Evolutionary conservation across 2,113 vertebrate genomes (phyloP), one percentile per base, ranked within the genome.

Genomic region (Oncorhynchus tshawytscha): DNA sequence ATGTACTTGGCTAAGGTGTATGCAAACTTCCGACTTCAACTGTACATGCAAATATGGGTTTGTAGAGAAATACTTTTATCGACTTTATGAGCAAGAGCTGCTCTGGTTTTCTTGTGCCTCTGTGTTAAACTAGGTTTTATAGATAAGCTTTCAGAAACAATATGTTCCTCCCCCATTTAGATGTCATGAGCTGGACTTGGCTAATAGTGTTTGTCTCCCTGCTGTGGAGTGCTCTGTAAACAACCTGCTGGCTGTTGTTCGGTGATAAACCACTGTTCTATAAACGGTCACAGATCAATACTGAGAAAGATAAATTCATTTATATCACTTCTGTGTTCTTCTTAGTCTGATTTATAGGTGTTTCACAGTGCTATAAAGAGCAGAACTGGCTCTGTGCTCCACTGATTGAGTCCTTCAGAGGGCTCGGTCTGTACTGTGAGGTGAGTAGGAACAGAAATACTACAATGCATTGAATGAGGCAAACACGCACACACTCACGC

Each of bases 111-210:
- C 2, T 66, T 67, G 16, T 67, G 15, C 29, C 16, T 67, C 8
- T 16, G 66, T 20, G 29, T 68, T 27, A 6, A 31, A 7, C 29
- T 68, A 25, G 16, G 31, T 18, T 68, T 29, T 34, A 15, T 20
- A 68, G 66, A 68, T 68, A 39, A 39, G 66, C 66, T 18, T 4
- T 68, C 66, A 29, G 27, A 68, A 34, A 68, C 29, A 68, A 68
- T 8, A 34, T 16, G 25, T 5, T 67, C 66, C 27, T 68, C 31
- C 22, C 13, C 49, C 66, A 39, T 34, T 20, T 25, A 34, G 65
- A 67, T 16, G 65, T 39, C 27, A 18, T 68, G 25, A 67, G 18
- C 66, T 68, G 66, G 66, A 39, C 66, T 31, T 68, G 66, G 66
- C 31, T 68, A 20, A 34, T 34, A 29, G 27, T 34, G 66, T 34